These are phyloP conservation scores for Circaetus gallicus DNA, from an alignment of 2,113 vertebrate species.

Conservation along the genomic window DNA sequence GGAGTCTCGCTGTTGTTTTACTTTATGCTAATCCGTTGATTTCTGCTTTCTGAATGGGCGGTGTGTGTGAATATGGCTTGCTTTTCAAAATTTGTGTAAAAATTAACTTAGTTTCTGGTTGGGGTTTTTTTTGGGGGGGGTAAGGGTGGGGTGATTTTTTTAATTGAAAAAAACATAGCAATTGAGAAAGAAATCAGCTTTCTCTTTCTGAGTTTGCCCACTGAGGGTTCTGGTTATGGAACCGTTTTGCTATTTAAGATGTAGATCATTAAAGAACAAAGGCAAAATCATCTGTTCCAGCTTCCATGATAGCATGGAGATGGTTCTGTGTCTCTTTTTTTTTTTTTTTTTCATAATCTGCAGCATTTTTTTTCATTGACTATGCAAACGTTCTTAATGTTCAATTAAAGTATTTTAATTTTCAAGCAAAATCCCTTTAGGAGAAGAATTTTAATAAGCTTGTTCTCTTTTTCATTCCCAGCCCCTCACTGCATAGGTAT, in stretches of 20 bases:
- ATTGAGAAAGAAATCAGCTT: neutral
- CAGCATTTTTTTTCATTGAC: neutral
- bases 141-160: neutral
- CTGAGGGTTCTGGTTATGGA: slow-evolving; percentile 15
- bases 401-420: neutral
- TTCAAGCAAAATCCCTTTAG: neutral
- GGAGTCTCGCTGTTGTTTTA: neutral
- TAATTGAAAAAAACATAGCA: neutral
- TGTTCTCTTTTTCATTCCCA: slow-evolving; percentile 27
- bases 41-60: neutral
- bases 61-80: neutral
- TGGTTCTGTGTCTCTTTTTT: neutral
- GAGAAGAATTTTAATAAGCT: neutral
- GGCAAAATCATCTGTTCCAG: slow-evolving; percentile 18
- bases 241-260: slow-evolving; percentile 32
- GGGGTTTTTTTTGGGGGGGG: too few species aligned
- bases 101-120: neutral
- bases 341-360: neutral
- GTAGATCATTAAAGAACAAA: slow-evolving; percentile 42
- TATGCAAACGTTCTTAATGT: neutral
- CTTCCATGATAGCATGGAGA: neutral
- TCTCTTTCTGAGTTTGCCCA: neutral
- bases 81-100: neutral
- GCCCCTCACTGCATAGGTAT: slow-evolving; percentile 44
- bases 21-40: neutral